phyloP scores from a whole-genome alignment of 2,797 vertebrate genomes.

The Alauda arvensis region DNA sequence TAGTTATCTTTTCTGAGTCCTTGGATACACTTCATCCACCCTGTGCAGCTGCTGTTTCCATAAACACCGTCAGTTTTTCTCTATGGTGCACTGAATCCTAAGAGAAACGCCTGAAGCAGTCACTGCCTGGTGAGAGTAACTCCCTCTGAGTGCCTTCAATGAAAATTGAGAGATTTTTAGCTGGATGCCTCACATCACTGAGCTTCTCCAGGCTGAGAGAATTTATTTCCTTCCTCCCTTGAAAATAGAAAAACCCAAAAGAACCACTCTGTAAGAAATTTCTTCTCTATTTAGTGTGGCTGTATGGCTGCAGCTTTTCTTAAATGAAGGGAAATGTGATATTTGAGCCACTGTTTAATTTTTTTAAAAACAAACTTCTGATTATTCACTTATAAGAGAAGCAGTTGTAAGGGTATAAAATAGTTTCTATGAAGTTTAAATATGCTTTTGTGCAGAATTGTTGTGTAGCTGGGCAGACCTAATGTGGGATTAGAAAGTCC shows the following conservation, averaged over 20 bases:
- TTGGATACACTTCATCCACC: rapidly evolving
- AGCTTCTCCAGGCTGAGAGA: background rate
- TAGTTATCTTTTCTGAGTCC: background rate
- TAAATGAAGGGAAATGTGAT: background rate
- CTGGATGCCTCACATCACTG: background rate
- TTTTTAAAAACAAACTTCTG: background rate
- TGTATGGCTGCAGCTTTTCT: background rate
- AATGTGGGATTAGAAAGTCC: background rate
- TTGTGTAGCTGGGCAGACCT: background rate
- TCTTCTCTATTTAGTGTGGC: background rate
- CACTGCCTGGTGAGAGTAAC: rapidly evolving
- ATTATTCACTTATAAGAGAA: background rate
- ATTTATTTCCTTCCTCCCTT: background rate
- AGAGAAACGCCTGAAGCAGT: background rate
- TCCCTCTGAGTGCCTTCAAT: rapidly evolving
- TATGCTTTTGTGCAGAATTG: background rate
- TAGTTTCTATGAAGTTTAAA: background rate
- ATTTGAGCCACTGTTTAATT: background rate
- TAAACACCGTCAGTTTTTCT: background rate
- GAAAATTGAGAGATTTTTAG: background rate
- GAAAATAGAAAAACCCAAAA: background rate
- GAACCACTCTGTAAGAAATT: background rate
- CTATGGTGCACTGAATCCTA: background rate
- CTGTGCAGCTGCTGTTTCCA: background rate
- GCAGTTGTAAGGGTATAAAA: background rate